Evolutionary conservation across 1,140 invertebrate species (phyloP).

Genomic region (Popillia japonica): DNA sequence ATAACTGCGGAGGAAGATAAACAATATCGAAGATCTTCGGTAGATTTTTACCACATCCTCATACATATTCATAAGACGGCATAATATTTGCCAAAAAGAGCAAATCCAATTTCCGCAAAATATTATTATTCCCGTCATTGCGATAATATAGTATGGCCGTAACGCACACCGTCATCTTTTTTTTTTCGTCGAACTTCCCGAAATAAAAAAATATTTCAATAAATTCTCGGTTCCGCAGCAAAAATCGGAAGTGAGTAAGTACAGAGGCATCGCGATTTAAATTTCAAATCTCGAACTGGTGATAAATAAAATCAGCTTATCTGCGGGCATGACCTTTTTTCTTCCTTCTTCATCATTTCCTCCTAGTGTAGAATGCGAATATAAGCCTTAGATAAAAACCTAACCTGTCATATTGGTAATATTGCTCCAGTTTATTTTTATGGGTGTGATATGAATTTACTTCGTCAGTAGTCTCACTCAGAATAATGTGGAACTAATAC

Average conservation of each 20-base stretch:
- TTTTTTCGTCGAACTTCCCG: neutral
- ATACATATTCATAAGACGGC: conserved; percentile 21
- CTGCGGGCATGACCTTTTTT: neutral
- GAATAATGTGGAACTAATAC: no score
- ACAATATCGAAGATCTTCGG: neutral
- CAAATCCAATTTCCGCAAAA: conserved; percentile 10
- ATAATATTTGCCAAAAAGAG: conserved; percentile 8
- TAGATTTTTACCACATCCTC: neutral
- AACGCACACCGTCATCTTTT: neutral
- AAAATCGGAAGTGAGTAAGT: neutral
- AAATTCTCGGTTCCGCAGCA: neutral
- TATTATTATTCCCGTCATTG: neutral
- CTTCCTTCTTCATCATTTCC: neutral
- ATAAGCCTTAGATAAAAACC: neutral
- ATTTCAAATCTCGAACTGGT: conserved; percentile 6
- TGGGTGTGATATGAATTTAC: neutral
- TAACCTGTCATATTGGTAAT: neutral
- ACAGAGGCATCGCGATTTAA: neutral
- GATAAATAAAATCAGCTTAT: conserved; percentile 12
- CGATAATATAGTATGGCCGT: neutral
- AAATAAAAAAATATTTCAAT: conserved; percentile 17
- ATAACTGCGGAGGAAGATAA: neutral
- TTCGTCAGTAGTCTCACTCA: no score
- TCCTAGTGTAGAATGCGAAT: neutral
- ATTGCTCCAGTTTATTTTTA: neutral